These are phyloP conservation scores for Tipula confusa DNA, from an alignment of 2,888 invertebrate species.

Conservation along the genomic window DNA sequence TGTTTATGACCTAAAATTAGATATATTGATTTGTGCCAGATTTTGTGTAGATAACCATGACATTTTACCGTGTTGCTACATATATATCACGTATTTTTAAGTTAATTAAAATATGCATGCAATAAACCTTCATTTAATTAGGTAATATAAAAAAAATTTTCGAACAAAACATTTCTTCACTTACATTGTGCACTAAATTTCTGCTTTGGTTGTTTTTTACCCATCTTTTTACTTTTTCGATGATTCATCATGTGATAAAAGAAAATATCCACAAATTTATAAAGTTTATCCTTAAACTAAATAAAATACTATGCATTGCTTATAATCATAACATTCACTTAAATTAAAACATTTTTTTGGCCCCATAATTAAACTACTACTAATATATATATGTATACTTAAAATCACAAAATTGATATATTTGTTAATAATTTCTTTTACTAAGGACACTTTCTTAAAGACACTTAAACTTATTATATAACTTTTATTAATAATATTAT, in stretches of 20 bases:
- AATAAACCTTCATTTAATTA: background rate
- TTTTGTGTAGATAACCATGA: no score
- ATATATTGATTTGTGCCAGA: no score
- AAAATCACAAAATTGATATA: conserved; percentile 21
- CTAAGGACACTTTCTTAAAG: conserved; percentile 36
- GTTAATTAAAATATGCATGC: background rate
- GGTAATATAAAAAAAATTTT: background rate
- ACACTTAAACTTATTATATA: conserved; percentile 33
- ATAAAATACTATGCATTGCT: background rate
- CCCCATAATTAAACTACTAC: background rate
- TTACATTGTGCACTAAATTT: conserved; percentile 25
- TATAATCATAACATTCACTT: background rate
- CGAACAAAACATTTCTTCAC: background rate
- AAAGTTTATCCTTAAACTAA: conserved; percentile 3
- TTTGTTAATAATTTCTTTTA: background rate
- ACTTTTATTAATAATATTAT: background rate
- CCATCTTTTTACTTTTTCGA: background rate
- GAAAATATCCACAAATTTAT: background rate
- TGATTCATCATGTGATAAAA: background rate
- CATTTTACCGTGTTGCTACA: no score
- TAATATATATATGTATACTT: background rate
- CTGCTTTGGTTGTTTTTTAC: background rate
- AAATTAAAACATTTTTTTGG: background rate
- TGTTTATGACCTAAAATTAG: no score
- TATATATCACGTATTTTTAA: no score